A percentile compares a stretch with the other conserved stretches of the same genome.
Conservation (phyloP, 2,888 invertebrate species). For the Dorcus hopei region DNA sequence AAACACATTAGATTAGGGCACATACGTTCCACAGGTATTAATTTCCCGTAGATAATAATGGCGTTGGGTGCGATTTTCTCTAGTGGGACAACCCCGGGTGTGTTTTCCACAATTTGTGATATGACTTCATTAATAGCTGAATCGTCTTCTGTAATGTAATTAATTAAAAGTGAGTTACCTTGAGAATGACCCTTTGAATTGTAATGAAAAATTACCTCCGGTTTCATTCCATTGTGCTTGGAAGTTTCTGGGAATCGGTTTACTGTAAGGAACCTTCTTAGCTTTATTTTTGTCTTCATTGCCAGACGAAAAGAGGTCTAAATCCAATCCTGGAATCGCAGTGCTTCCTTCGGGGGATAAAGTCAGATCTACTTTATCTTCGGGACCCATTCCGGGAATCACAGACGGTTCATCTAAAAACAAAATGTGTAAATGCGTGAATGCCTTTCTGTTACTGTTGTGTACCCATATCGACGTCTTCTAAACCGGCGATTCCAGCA, state of each 20-base stretch:
- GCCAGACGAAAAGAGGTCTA: conserved; percentile 60
- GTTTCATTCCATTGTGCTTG: conserved; percentile 96
- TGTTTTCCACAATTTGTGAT: conserved; percentile 71
- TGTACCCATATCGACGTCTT: conserved; percentile 66
- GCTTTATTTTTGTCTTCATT: conserved; percentile 69
- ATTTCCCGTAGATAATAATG: conserved; percentile 79
- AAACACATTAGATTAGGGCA: conserved; percentile 16
- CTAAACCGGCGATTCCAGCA: conserved; percentile 70
- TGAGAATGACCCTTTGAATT: no score
- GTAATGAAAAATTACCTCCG: conserved; percentile 38
- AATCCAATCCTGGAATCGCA: conserved; percentile 83
- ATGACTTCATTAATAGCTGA: conserved; percentile 61
- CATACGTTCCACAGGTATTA: conserved; percentile 71
- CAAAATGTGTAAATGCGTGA: background rate
- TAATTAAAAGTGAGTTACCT: background rate
- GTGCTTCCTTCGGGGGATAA: conserved; percentile 78
- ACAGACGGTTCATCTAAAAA: conserved; percentile 68
- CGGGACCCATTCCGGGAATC: conserved; percentile 98
- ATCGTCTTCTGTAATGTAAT: conserved; percentile 46
- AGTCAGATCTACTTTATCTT: conserved; percentile 82
- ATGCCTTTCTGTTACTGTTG: conserved; percentile 1
- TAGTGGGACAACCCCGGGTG: conserved; percentile 75
- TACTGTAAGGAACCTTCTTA: conserved; percentile 89
- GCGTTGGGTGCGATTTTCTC: conserved; percentile 76
- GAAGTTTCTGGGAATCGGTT: conserved; percentile 94